Evolutionary conservation across 2,888 invertebrate genomes (phyloP), one percentile per base, ranked within the genome.

Genomic region (Scrobipalpa costella): DNA sequence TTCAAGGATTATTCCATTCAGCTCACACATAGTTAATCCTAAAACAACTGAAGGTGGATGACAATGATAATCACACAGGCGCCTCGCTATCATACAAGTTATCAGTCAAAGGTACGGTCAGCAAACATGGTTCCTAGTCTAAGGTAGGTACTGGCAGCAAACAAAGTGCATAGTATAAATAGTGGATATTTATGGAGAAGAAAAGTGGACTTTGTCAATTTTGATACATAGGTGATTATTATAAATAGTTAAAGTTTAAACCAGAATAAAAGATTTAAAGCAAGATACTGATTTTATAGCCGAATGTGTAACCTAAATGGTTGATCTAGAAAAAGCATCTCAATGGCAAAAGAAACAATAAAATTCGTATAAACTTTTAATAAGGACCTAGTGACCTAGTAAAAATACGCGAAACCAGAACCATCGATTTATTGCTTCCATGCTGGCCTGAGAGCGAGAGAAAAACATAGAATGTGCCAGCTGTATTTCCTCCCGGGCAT

Each of bases 71-170:
- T 55, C 55, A 17, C 15, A 13, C 55, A 33, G 55, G 55, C 55
- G 55, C 55, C 55, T 11, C 9, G 34, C n/a, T 55, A 55, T 55
- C 27, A 55, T 13, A 34, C 78, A 66, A 64, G 62, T 86, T 89
- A 89, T 89, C 89, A 84, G 88, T 86, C 88, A 88, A 83, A 85
- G 84, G 84, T 86, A 85, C 80, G 83, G 81, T 80, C 80, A 71
- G 74, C 81, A 87, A 87, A 88, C 84, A 85, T 60, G 38, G 59
- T 34, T 47, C 9, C 50, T 7, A 50, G 50, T 21, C 50, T 44
- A 1, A 27, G 27, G 19, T 19, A 50, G 21, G 50, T 50, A 50
- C 50, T 21, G 21, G 15, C 50, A 21, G 19, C 50, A 21, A 17
- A 50, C 19, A 50, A 50, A 50, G 50, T 11, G 11, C 17, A 19